Percentiles rank a stretch among this genome's conserved stretches.
These are phyloP conservation scores for Poeciliopsis presidionis DNA, from an alignment of 2,797 vertebrate species.

Conservation along the genomic window DNA sequence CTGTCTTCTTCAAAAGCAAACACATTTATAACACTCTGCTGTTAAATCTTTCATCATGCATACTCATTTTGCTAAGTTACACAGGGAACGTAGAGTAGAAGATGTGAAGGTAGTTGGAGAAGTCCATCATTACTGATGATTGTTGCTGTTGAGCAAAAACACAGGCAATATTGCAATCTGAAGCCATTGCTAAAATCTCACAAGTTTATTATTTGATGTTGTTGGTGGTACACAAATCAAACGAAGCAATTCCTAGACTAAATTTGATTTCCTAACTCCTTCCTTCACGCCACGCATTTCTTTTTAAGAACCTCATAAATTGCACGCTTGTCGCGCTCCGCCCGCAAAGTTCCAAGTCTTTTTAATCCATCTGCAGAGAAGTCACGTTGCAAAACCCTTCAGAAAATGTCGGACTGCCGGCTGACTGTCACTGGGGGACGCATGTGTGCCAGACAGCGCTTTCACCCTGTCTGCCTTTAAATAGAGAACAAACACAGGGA, in stretches of 20 bases:
- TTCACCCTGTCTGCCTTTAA: constrained; percentile 17
- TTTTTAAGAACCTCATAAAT: neutral
- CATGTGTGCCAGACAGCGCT: neutral
- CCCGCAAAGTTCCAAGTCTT: neutral
- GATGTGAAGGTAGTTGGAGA: neutral
- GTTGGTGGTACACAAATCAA: neutral
- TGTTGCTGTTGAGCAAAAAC: neutral
- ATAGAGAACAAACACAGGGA: constrained; percentile 35
- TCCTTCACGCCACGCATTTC: neutral
- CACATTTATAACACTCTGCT: neutral
- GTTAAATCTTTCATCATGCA: neutral
- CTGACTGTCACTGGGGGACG: neutral
- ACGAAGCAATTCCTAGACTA: neutral
- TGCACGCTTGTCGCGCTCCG: neutral
- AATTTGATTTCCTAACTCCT: neutral
- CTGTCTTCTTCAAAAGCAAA: neutral
- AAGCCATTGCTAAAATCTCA: neutral
- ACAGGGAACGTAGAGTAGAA: neutral
- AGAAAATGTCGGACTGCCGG: neutral
- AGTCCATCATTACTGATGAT: neutral
- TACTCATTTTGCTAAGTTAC: neutral
- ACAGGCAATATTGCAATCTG: neutral
- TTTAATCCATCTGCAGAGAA: neutral
- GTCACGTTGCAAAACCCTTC: neutral
- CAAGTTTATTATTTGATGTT: neutral